Percentiles rank a stretch among this genome's conserved stretches.
Conservation (phyloP, 2,888 invertebrate genomes). For the Aleiodes alternator region DNA sequence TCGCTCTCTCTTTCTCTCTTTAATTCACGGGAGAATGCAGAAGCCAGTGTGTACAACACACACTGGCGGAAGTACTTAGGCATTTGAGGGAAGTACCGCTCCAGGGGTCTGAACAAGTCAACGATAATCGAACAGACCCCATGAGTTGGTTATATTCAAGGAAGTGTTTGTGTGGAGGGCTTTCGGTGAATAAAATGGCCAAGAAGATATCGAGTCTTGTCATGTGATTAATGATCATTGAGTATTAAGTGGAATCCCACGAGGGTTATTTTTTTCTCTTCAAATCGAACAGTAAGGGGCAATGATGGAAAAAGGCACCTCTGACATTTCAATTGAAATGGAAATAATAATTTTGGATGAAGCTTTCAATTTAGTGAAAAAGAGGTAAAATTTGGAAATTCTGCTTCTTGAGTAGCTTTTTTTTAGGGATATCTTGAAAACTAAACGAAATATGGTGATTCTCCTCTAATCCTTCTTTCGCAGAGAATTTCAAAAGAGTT, state of each 20-base stretch:
- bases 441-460: too few species aligned
- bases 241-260: slow-evolving; percentile 25
- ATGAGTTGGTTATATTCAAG: slow-evolving; percentile 5
- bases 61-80: slow-evolving; percentile 45
- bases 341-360: slow-evolving; percentile 15
- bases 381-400: too few species aligned
- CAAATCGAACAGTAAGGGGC: too few species aligned
- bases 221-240: slow-evolving; percentile 31
- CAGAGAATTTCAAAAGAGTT: too few species aligned
- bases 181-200: slow-evolving; percentile 3
- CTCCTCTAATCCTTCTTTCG: too few species aligned
- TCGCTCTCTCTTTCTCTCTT: too few species aligned
- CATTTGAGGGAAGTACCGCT: slow-evolving; percentile 35
- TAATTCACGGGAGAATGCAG: not conserved
- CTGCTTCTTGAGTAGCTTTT: too few species aligned
- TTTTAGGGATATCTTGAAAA: too few species aligned
- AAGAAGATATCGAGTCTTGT: slow-evolving; percentile 2
- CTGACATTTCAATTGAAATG: slow-evolving; percentile 28
- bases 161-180: not conserved
- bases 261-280: slow-evolving; percentile 9
- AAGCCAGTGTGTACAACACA: slow-evolving; percentile 24
- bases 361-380: too few species aligned
- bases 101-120: slow-evolving; percentile 28
- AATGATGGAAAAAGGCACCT: slow-evolving; percentile 5
- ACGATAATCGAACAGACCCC: slow-evolving; percentile 28